phyloP scores from a whole-genome alignment of 2,797 vertebrate species.

The Toxotes lorentzi region DNA sequence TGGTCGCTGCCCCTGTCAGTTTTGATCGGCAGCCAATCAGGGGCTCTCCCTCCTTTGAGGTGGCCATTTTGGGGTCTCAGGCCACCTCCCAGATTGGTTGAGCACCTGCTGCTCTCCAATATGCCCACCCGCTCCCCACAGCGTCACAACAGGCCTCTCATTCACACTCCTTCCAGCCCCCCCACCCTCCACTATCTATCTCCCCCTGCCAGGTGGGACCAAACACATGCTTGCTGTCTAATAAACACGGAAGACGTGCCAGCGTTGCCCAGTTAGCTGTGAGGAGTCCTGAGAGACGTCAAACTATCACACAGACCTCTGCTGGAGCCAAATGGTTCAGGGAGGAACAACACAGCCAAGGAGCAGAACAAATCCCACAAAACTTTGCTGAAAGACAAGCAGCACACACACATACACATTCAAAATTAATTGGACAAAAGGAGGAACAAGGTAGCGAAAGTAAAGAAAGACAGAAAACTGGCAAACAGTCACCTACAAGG shows the following conservation, averaged over 20 bases:
- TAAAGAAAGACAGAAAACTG: constrained; percentile 12
- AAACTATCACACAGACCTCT: constrained; percentile 57
- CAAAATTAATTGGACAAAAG: constrained; percentile 41
- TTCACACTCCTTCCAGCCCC: constrained; percentile 70
- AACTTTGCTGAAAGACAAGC: constrained; percentile 45
- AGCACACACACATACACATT: constrained; percentile 13
- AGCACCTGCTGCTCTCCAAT: constrained; percentile 86
- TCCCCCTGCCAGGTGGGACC: constrained; percentile 81
- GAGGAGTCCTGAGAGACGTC: constrained; percentile 68
- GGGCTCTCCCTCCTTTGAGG: constrained; percentile 54
- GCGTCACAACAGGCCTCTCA: constrained; percentile 80
- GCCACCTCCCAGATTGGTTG: constrained; percentile 74
- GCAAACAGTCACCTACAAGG: constrained; percentile 15
- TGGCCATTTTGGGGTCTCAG: constrained; percentile 66
- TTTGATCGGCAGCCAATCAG: constrained; percentile 78
- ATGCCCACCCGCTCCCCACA: constrained; percentile 82
- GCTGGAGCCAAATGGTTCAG: constrained; percentile 53
- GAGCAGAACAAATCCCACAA: constrained; percentile 54
- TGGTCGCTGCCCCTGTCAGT: constrained; percentile 68
- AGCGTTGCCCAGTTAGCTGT: constrained; percentile 68
- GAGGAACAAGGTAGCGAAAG: constrained; percentile 39
- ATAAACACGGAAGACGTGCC: constrained; percentile 70
- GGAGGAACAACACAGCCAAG: constrained; percentile 52
- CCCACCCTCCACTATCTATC: constrained; percentile 45
- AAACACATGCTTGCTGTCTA: constrained; percentile 85